Evolutionary conservation across 2,888 invertebrate species (phyloP), one percentile per base, ranked within the genome.

Genomic region (Patella pellucida): DNA sequence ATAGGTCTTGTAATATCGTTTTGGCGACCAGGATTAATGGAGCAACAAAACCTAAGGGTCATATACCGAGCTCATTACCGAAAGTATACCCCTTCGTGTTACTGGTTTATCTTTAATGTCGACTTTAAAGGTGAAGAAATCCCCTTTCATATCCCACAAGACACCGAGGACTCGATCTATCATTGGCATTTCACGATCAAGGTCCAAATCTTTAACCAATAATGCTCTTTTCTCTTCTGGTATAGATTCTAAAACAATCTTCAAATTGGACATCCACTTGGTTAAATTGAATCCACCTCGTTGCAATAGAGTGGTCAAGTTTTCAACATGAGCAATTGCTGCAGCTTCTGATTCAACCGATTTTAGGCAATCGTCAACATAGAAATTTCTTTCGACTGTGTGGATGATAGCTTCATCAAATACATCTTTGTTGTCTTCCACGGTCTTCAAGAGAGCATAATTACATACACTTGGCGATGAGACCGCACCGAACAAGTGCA

Each of bases 401-500:
- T 70, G 19, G 52, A 15, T 1, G n/a, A n/a, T 62, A 62, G n/a
- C 41, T 41, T 41, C 41, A 41, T 68, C 68, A 68, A 68, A 68
- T 12, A 19, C 31, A 31, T 68, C 68, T 15, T 68, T 23, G 15
- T 23, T 12, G 14, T 52, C 27, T 15, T 72, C 71, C 9, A 75
- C 62, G 52, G 72, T 67, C 31, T 77, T 23, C 19, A 23, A 19
- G 14, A 76, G 19, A 15, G n/a, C 52, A 51, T 31, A 19, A 27
- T 56, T 76, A 52, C 72, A 72, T 19, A 15, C 68, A 70, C 75
- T 78, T n/a, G 82, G 81, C 1, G 82, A 82, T 1, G 82, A 82
- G 2, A 71, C 71, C 19, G 80, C 79, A 23, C 79, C 78, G 62
- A 81, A 81, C 15, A 71, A 51, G 56, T 77, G 77, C 31, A 77